phyloP scores from a whole-genome alignment of 2,797 vertebrate genomes.

The Enteromius argenteus region DNA sequence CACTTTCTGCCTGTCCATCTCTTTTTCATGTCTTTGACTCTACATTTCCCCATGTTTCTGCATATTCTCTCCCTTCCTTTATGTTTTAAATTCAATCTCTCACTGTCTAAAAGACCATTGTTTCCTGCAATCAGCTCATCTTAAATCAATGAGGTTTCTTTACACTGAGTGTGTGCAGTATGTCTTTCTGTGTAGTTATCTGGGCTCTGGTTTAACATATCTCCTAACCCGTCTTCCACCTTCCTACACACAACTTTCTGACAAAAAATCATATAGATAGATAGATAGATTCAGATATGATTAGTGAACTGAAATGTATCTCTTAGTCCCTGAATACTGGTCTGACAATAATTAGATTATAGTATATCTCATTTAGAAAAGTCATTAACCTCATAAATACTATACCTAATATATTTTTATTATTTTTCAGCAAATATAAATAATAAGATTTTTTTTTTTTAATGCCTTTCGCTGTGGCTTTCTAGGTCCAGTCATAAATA shows the following conservation, averaged over 20 bases:
- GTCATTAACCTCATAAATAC: not conserved
- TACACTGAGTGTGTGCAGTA: not conserved
- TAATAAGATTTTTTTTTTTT: not conserved
- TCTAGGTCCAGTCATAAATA: conserved; percentile 38
- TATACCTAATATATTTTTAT: not conserved
- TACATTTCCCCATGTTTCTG: conserved; percentile 10
- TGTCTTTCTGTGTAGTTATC: not conserved
- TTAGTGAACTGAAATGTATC: no score
- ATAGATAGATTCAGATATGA: no score
- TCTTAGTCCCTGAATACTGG: not conserved
- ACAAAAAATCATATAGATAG: not conserved
- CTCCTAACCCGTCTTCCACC: not conserved
- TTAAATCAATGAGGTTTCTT: conserved; percentile 20
- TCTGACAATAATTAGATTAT: not conserved
- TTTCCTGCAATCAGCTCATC: not conserved
- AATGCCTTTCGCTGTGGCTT: not conserved
- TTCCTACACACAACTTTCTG: not conserved
- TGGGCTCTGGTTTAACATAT: not conserved
- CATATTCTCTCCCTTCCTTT: not conserved
- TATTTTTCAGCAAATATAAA: conserved; percentile 8
- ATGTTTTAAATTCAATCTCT: conserved; percentile 11
- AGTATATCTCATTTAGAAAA: not conserved
- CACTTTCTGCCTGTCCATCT: not conserved
- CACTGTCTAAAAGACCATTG: conserved; percentile 32
- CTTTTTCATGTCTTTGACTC: conserved; percentile 2